Conservation (phyloP, 37 sponge, comb jelly and placozoan genomes). For the Agelas oroides region DNA sequence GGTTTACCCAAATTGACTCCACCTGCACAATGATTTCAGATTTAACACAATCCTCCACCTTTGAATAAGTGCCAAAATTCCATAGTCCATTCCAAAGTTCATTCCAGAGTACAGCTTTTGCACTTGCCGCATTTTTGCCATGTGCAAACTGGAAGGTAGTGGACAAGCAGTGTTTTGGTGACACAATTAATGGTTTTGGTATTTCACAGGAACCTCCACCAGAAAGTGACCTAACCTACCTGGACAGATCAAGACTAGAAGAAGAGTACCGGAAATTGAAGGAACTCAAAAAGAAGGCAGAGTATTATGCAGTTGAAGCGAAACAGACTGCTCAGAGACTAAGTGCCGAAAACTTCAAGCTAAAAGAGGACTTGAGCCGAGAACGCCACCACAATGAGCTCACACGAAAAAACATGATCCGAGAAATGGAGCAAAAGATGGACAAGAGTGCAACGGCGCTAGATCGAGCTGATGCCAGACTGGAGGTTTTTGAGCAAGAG, state of each 20-base stretch:
- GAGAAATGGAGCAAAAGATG: constrained; percentile 34
- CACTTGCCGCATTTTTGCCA: no score
- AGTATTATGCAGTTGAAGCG: constrained; percentile 55
- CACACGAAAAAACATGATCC: constrained; percentile 13
- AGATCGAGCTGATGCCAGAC: background rate
- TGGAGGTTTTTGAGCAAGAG: constrained; percentile 11
- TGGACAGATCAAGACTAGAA: constrained; percentile 18
- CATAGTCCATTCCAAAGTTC: no score
- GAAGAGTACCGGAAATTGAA: constrained; percentile 34
- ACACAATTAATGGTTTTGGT: no score
- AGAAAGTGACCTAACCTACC: constrained; percentile 26
- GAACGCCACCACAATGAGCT: constrained; percentile 52
- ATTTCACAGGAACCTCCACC: constrained; percentile 21
- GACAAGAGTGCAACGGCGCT: no score
- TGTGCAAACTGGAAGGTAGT: no score
- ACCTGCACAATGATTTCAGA: no score
- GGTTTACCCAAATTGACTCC: no score
- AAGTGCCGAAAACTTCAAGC: constrained; percentile 59
- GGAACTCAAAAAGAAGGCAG: constrained; percentile 64
- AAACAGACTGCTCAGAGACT: constrained; percentile 60
- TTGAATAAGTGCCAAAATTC: no score
- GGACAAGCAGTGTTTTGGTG: no score
- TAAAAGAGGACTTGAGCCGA: constrained; percentile 45
- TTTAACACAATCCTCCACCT: no score
- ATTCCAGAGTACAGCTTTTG: no score